These are phyloP conservation scores for Charina bottae DNA, from an alignment of 2,113 vertebrate genomes.

Conservation along the genomic window DNA sequence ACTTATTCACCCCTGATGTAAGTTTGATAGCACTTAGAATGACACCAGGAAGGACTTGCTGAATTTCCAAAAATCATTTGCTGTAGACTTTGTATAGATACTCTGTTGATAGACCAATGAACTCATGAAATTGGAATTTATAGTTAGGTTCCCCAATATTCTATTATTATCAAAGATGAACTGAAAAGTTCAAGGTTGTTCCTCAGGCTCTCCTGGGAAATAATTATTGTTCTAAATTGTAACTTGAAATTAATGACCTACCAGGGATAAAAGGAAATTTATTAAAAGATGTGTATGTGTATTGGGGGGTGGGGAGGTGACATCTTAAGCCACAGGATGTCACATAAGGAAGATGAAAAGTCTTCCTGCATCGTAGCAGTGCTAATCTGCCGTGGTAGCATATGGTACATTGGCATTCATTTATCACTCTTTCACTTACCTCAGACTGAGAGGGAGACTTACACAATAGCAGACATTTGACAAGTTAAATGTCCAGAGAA, in stretches of 20 bases:
- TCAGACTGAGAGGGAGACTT: slow-evolving; percentile 1
- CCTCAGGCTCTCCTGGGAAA: slow-evolving; percentile 1
- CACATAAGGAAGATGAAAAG: slow-evolving; percentile 32
- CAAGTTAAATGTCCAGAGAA: slow-evolving; percentile 40
- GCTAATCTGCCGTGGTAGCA: slow-evolving; percentile 29
- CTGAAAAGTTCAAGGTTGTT: neutral
- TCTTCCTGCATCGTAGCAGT: slow-evolving; percentile 16
- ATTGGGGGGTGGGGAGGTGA: neutral
- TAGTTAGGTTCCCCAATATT: neutral
- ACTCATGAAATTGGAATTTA: neutral
- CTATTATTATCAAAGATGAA: neutral
- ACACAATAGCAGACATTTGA: slow-evolving; percentile 27
- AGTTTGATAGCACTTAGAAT: neutral
- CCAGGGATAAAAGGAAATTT: slow-evolving; percentile 6
- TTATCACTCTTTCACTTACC: slow-evolving; percentile 36
- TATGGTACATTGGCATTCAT: slow-evolving; percentile 23
- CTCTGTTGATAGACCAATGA: neutral
- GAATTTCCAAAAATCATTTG: neutral
- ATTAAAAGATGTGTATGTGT: neutral
- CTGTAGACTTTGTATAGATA: neutral
- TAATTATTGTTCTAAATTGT: slow-evolving; percentile 31
- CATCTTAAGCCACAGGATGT: slow-evolving; percentile 13
- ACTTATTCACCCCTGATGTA: neutral
- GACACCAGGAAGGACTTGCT: neutral
- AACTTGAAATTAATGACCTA: slow-evolving; percentile 20